Evolutionary conservation across 2,797 vertebrate genomes (phyloP).

Genomic region (Adrianichthys oophorus): DNA sequence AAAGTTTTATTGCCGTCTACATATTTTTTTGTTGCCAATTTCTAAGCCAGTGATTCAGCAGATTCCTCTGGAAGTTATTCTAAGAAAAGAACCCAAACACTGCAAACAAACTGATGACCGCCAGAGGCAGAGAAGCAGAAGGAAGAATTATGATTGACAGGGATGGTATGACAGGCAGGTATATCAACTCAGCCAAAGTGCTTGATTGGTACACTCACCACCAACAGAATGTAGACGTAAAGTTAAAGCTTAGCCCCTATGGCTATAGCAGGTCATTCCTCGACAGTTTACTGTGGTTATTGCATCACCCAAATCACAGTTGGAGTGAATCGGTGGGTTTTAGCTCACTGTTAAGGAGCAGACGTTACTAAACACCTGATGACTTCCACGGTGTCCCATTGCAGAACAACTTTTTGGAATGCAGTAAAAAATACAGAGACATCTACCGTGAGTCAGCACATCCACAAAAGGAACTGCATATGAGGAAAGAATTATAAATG

Average conservation of each 20-base stretch:
- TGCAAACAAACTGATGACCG: slow-evolving; percentile 29
- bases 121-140: slow-evolving; percentile 13
- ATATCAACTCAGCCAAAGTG: too few species aligned
- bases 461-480: too few species aligned
- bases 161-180: background rate
- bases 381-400: slow-evolving; percentile 65
- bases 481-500: too few species aligned
- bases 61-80: slow-evolving; percentile 72
- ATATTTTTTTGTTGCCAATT: slow-evolving; percentile 61
- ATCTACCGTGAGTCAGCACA: too few species aligned
- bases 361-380: slow-evolving; percentile 1
- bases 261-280: too few species aligned
- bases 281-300: slow-evolving; percentile 49
- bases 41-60: slow-evolving; percentile 67
- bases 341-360: background rate
- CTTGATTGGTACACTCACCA: too few species aligned
- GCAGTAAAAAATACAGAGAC: too few species aligned
- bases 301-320: slow-evolving; percentile 47
- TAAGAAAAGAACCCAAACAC: slow-evolving; percentile 60
- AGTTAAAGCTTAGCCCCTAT: too few species aligned
- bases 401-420: slow-evolving; percentile 55
- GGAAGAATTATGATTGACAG: background rate
- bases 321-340: slow-evolving; percentile 46
- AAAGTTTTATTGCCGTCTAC: slow-evolving; percentile 65
- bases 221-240: too few species aligned